Conservation (phyloP, 2,888 invertebrate species). For the Pristionchus japonicus region DNA sequence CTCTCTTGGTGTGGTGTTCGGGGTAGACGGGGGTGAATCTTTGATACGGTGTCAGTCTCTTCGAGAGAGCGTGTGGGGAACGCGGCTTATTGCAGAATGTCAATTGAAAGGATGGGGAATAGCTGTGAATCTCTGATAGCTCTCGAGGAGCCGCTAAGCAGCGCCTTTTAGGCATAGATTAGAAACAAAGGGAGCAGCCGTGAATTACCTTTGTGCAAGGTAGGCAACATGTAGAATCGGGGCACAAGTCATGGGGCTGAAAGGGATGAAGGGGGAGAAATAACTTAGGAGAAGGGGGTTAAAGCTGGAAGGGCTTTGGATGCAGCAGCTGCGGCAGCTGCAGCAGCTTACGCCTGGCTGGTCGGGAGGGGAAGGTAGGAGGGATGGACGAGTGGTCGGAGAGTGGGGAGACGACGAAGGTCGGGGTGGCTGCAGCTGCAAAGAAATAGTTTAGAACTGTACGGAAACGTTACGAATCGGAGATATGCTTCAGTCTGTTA, state of each 20-base stretch:
- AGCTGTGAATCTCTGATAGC: constrained; percentile 12
- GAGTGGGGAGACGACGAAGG: neutral
- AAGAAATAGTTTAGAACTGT: no score
- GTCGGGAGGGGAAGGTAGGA: constrained; percentile 15
- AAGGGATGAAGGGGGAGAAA: neutral
- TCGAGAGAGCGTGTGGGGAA: neutral
- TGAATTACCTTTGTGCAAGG: neutral
- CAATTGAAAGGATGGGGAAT: constrained; percentile 7
- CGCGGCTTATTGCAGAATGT: constrained; percentile 34
- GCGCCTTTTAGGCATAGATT: constrained; percentile 15
- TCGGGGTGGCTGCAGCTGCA: constrained; percentile 36
- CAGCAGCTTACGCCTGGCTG: constrained; percentile 11
- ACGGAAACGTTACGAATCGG: no score
- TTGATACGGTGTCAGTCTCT: constrained; percentile 13
- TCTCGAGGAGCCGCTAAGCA: neutral
- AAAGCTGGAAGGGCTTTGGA: neutral
- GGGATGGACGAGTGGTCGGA: constrained; percentile 20
- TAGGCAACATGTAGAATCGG: constrained; percentile 22
- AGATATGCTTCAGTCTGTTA: no score
- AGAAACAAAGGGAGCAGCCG: neutral
- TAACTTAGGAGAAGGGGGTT: neutral
- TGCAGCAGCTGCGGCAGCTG: neutral
- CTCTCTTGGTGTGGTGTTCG: constrained; percentile 22
- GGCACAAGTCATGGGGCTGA: constrained; percentile 28
- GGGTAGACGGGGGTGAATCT: neutral